phyloP scores from a whole-genome alignment of 2,797 vertebrate species.

The Muscicapa striata region DNA sequence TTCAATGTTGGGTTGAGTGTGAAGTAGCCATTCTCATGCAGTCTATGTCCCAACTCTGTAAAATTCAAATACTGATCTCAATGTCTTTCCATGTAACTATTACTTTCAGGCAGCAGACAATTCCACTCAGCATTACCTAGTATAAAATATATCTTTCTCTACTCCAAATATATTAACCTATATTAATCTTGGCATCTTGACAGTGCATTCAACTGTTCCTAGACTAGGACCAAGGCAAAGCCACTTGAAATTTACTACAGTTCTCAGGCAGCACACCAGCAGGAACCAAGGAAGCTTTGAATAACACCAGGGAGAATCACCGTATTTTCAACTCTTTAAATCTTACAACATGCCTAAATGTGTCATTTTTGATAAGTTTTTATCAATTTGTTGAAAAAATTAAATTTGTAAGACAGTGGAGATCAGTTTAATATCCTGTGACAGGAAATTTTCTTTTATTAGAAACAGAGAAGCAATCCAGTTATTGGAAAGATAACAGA shows the following conservation, averaged over 20 bases:
- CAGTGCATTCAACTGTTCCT: not conserved
- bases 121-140: not conserved
- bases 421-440: slow-evolving; percentile 48
- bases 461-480: not conserved
- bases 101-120: not conserved
- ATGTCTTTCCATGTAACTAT: not conserved
- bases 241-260: not conserved
- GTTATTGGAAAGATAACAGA: slow-evolving; percentile 55
- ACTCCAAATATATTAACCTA: not conserved
- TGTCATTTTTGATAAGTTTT: not conserved
- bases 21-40: not conserved
- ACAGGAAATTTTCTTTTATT: slow-evolving; percentile 39
- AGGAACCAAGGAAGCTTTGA: not conserved
- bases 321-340: not conserved
- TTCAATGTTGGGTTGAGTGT: not conserved
- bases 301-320: not conserved
- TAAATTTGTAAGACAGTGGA: not conserved
- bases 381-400: slow-evolving; percentile 2
- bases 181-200: not conserved
- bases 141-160: not conserved
- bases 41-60: not conserved
- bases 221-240: not conserved
- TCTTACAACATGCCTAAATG: not conserved
- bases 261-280: not conserved
- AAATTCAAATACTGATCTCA: not conserved